Base-by-base conservation (phyloP, 1,140 invertebrate genomes). In the Anastrepha obliqua region DNA sequence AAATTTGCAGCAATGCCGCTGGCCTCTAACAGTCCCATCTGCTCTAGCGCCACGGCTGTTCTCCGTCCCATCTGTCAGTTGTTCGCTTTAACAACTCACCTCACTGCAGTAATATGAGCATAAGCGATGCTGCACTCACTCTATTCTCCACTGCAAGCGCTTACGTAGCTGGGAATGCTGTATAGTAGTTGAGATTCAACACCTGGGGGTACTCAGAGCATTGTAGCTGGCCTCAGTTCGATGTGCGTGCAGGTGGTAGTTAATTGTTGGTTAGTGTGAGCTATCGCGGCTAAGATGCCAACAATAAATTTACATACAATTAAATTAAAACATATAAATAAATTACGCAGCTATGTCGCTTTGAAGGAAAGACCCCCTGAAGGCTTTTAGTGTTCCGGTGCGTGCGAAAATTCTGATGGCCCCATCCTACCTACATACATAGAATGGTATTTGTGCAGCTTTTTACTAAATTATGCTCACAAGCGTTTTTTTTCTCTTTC, bases 281-380 rank as follows among this genome's bases (percentile, higher is more conserved):
- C 4, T 62, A 17, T 17, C 17, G 7, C 74, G 3, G 47, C 74
- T 13, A 58, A 51, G 44, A 81, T 81, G 74, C n/a, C 47, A 81
- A 81, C 47, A 58, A 81, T 58, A 55, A 81, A 55, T 81, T 81
- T 20, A 47, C 74, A 81, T 81, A 81, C 29, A 55, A 81, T 81
- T 8, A 29, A 55, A 81, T 81, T 81, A 81, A 81, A 67, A 62
- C 60, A 55, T 9, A 81, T 55, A 81, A 81, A 11, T 81, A 81
- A 29, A 81, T 58, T 81, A 29, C 42, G n/a, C 4, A 81, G n/a
- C 47, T 13, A 74, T 74, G 42, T 29, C 11, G 74, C 47, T 15
- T 15, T 8, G 42, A 17, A 51, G 70, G 42, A 78, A 78, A 47
- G n/a, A 9, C 42, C 5, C n/a, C 8, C 60, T 13, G 15, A n/a